phyloP scores from a whole-genome alignment of 2,888 invertebrate species.

The Molanna angustata region DNA sequence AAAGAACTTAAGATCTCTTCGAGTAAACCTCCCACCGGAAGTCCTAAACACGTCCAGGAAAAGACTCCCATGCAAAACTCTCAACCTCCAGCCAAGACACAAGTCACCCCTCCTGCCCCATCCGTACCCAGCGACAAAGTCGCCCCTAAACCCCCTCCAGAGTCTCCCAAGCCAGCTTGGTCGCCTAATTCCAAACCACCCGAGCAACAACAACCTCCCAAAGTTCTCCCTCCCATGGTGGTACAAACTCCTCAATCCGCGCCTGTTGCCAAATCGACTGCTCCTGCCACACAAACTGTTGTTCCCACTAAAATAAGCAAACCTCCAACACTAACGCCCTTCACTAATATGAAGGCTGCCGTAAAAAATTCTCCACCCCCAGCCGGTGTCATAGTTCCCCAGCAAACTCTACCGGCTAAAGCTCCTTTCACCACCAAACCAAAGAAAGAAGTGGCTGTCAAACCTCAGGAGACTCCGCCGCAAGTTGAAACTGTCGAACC shows the following conservation, averaged over 20 bases:
- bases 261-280: constrained; percentile 36
- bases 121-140: constrained; percentile 36
- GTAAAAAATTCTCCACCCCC: constrained; percentile 51
- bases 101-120: neutral
- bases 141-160: constrained; percentile 40
- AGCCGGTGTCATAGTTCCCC: constrained; percentile 49
- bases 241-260: constrained; percentile 3
- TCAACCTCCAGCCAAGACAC: neutral
- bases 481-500: constrained; percentile 47
- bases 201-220: neutral
- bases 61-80: neutral
- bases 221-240: neutral
- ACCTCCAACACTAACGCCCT: constrained; percentile 45
- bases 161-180: constrained; percentile 45
- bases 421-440: constrained; percentile 51
- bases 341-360: constrained; percentile 47
- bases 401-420: constrained; percentile 48
- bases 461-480: constrained; percentile 41
- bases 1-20: constrained; percentile 48
- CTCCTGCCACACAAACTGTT: constrained; percentile 31
- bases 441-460: constrained; percentile 40
- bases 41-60: constrained; percentile 45
- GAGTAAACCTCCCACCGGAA: constrained; percentile 40
- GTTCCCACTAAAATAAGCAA: constrained; percentile 40
- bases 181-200: constrained; percentile 18